phyloP scores from a whole-genome alignment of 1,140 invertebrate species.

The Pantala flavescens region DNA sequence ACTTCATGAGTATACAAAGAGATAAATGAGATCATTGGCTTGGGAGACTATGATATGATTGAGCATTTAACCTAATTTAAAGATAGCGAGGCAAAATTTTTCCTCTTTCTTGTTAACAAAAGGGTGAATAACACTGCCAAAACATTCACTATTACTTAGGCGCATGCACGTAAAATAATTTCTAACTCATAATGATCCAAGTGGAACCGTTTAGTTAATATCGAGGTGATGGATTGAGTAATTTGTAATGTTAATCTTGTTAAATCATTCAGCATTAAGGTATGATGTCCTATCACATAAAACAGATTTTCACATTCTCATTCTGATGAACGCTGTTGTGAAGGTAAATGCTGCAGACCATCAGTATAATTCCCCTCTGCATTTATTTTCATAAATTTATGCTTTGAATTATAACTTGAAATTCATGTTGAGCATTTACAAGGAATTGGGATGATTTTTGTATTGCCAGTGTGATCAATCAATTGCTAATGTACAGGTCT shows the following conservation, averaged over 20 bases:
- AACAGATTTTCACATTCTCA: not conserved
- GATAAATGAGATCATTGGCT: constrained; percentile 1
- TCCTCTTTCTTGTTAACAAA: not conserved
- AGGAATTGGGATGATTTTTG: not conserved
- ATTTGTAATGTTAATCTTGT: not conserved
- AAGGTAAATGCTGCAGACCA: not conserved
- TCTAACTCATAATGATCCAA: not conserved
- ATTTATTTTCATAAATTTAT: too few relatives aligned
- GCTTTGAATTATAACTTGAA: too few relatives aligned
- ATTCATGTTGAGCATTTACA: not conserved
- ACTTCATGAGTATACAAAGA: not conserved
- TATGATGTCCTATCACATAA: not conserved
- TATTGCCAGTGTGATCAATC: not conserved
- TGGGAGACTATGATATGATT: not conserved
- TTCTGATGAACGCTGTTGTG: not conserved
- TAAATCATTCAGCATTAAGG: not conserved
- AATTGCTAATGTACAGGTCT: not conserved
- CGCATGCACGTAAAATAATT: not conserved
- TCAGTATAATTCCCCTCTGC: too few relatives aligned
- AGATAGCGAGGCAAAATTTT: not conserved
- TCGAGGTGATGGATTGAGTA: not conserved
- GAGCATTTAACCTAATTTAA: not conserved
- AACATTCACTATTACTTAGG: constrained; percentile 10
- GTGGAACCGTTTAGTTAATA: not conserved
- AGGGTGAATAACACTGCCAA: constrained; percentile 5